A percentile compares a stretch with the other conserved stretches of the same genome.
Evolutionary conservation across 2,797 vertebrate genomes (phyloP).

Genomic region (Hydrocynus forskahlii): DNA sequence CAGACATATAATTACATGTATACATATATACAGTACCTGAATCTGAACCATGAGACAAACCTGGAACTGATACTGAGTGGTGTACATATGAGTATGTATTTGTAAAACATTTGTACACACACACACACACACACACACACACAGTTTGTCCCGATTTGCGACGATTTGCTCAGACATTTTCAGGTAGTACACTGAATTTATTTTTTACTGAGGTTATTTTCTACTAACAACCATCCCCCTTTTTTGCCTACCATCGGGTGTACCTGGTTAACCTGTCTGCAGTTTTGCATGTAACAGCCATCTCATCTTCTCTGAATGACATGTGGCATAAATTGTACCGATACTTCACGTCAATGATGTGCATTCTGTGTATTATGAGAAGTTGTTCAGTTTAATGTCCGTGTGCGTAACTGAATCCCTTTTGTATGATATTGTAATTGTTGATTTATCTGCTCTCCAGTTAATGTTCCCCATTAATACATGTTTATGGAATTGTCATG

Average conservation of each 20-base stretch:
- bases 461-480: slow-evolving; percentile 68
- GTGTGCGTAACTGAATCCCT: slow-evolving; percentile 65
- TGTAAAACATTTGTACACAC: too few relatives aligned
- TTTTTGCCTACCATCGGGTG: slow-evolving; percentile 19
- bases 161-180: not conserved
- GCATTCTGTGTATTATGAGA: slow-evolving; percentile 65
- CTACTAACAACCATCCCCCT: slow-evolving; percentile 15
- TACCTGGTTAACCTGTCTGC: slow-evolving; percentile 44
- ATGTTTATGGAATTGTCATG: slow-evolving; percentile 67
- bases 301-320: slow-evolving; percentile 36
- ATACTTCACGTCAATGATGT: slow-evolving; percentile 66
- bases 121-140: too few relatives aligned
- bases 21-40: too few relatives aligned
- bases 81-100: too few relatives aligned
- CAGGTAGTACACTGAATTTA: slow-evolving; percentile 33
- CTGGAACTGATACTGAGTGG: too few relatives aligned
- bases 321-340: slow-evolving; percentile 46
- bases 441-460: slow-evolving; percentile 66
- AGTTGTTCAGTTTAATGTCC: slow-evolving; percentile 68
- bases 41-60: too few relatives aligned
- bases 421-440: slow-evolving; percentile 65
- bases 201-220: slow-evolving; percentile 26
- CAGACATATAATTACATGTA: too few relatives aligned
- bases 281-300: slow-evolving; percentile 52
- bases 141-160: too few relatives aligned